Percentiles rank a stretch among this genome's conserved stretches.
Evolutionary conservation across 92 coral and sea anemone genomes (phyloP).

Genomic region (Porites divaricata): DNA sequence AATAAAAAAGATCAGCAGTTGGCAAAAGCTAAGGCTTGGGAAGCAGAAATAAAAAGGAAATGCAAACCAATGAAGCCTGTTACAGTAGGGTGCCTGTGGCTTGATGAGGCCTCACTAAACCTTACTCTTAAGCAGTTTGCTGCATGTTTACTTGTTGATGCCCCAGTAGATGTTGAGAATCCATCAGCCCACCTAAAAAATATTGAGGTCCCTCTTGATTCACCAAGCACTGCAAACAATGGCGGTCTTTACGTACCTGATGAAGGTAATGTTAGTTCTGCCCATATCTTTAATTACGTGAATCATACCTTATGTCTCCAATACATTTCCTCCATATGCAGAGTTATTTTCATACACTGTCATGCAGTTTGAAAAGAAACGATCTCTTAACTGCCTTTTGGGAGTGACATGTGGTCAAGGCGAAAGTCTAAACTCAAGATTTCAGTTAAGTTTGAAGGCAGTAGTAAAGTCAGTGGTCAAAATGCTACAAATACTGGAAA

Average conservation of each 20-base stretch:
- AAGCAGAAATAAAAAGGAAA: constrained; percentile 87
- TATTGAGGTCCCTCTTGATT: constrained; percentile 5
- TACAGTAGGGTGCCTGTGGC: constrained; percentile 91
- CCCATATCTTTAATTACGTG: not conserved
- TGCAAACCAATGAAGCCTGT: constrained; percentile 94
- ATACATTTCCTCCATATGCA: not conserved
- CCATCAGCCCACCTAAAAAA: not conserved
- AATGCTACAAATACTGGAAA: too few relatives aligned
- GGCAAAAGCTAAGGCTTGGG: constrained; percentile 97
- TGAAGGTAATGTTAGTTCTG: constrained; percentile 71
- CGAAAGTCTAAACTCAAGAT: too few relatives aligned
- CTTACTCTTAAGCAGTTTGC: constrained; percentile 79
- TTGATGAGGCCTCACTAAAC: constrained; percentile 56
- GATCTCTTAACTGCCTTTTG: not conserved
- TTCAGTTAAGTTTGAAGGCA: too few relatives aligned
- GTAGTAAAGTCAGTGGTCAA: too few relatives aligned
- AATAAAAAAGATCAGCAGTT: constrained; percentile 77
- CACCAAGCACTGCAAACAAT: constrained; percentile 24
- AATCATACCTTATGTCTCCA: not conserved
- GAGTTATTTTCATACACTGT: not conserved
- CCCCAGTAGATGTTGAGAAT: constrained; percentile 49
- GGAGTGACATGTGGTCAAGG: not conserved
- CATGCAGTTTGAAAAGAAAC: not conserved
- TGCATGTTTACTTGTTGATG: constrained; percentile 79
- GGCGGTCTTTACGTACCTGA: constrained; percentile 93